Evolutionary conservation across 2,888 invertebrate species (phyloP).

Genomic region (Agonopterix subpropinquella): DNA sequence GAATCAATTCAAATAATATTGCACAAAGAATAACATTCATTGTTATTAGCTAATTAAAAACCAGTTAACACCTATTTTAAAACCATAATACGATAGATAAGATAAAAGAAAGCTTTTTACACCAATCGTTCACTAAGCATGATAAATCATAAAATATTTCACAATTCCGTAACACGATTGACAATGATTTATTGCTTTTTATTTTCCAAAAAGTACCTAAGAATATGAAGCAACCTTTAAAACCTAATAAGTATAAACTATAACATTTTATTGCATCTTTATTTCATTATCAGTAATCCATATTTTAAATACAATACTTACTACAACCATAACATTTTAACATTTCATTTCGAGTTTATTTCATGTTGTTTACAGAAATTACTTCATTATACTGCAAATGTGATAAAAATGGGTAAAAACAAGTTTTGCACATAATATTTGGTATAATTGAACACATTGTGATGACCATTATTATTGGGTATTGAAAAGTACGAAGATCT

Average conservation of each 20-base stretch:
- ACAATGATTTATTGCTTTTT: background rate
- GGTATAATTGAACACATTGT: conserved; percentile 69
- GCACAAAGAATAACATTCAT: no score
- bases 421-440: conserved; percentile 56
- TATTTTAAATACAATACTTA: background rate
- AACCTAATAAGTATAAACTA: background rate
- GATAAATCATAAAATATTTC: no score
- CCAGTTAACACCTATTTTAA: no score
- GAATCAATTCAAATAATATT: no score
- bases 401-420: conserved; percentile 8
- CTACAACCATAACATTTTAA: conserved; percentile 32
- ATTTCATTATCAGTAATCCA: background rate
- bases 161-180: background rate
- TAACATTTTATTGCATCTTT: background rate
- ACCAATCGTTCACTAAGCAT: no score
- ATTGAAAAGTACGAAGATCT: no score
- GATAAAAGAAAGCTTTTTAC: no score
- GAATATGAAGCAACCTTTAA: background rate
- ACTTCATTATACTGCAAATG: background rate
- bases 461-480: conserved; percentile 33
- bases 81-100: no score
- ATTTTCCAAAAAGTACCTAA: background rate
- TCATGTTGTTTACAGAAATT: conserved; percentile 19
- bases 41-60: no score
- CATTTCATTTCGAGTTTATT: conserved; percentile 36